Base-by-base conservation (phyloP, 2,888 invertebrate species). In the Stegana nigrithorax region DNA sequence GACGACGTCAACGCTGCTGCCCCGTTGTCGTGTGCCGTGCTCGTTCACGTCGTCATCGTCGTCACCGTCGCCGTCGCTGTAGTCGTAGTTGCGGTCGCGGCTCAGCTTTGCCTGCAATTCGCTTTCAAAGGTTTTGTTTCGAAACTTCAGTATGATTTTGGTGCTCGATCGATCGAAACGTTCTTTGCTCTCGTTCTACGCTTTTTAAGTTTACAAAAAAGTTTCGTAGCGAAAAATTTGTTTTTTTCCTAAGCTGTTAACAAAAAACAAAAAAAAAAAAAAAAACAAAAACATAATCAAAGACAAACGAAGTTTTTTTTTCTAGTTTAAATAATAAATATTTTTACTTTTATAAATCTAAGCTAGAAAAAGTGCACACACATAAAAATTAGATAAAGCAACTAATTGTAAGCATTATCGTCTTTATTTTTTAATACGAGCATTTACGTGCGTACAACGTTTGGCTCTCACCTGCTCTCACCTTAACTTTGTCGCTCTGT, bases 91-190 rank as follows among this genome's bases (percentile, higher is more conserved):
- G 68, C 8, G 59, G 71, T 73, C 63, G 32, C 19, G 17, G 59
- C 53, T 72, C 68, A 75, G 75, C 75, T 74, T 67, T 67, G 65
- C 59, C 56, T 63, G 64, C 63, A 67, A 67, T 71, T 72, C 68
- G 73, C 71, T 73, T 72, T 71, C 72, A 71, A 70, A 73, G 72
- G 74, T 70, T 75, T 78, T 76, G 71, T 73, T 78, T 78, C 74
- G 63, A 69, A 78, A 75, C 71, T 76, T 84, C 84, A 85, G 85
- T 85, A 81, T 85, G 85, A 84, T 81, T 85, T 85, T 85, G 85
- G 85, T 85, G 85, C 82, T 84, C 83, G 83, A 83, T 81, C 83
- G 83, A 82, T 81, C 80, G 79, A 81, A 81, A 82, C 84, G 85
- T 80, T 80, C 76, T 73, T 65, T 73, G 72, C 73, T 73, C 73